A percentile compares a stretch with the other conserved stretches of the same genome.
phyloP scores from a whole-genome alignment of 1,140 invertebrate genomes.

The Protaetia brevitarsis region DNA sequence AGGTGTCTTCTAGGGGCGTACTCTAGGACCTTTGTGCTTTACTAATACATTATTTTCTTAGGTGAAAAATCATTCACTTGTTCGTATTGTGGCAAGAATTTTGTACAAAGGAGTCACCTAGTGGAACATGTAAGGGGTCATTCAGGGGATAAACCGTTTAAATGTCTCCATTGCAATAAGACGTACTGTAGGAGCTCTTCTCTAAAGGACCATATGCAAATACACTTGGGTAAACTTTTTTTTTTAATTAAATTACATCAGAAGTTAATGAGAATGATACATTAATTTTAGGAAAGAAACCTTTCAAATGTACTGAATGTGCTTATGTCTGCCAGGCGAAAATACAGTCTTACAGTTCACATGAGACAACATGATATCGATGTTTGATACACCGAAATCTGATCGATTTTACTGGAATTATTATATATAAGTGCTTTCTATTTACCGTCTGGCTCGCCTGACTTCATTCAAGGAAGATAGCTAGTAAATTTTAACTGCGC shows the following conservation, averaged over 20 bases:
- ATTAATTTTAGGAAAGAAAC: slow-evolving; percentile 24
- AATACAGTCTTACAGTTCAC: slow-evolving; percentile 26
- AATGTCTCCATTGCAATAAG: slow-evolving; percentile 41
- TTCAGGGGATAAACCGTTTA: slow-evolving; percentile 43
- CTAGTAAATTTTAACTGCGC: too few relatives aligned
- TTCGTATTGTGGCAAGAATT: slow-evolving; percentile 39
- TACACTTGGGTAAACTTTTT: slow-evolving; percentile 36
- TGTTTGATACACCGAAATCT: background rate
- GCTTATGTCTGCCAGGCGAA: slow-evolving; percentile 30
- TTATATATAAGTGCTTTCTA: background rate
- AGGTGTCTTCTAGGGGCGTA: background rate
- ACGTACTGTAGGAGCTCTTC: slow-evolving; percentile 40
- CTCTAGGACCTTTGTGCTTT: too few relatives aligned
- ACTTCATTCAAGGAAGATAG: too few relatives aligned
- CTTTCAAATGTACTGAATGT: slow-evolving; percentile 29
- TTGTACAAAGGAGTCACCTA: slow-evolving; percentile 42
- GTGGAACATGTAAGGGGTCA: slow-evolving; percentile 44
- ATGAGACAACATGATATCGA: slow-evolving; percentile 25
- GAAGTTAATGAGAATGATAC: background rate
- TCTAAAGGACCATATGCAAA: slow-evolving; percentile 39
- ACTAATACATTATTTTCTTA: slow-evolving; percentile 15
- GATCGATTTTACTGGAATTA: background rate
- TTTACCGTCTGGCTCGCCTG: too few relatives aligned
- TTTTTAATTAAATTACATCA: too few relatives aligned
- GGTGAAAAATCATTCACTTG: slow-evolving; percentile 43